phyloP scores from a whole-genome alignment of 2,797 vertebrate genomes.

The Oreochromis grahami region DNA sequence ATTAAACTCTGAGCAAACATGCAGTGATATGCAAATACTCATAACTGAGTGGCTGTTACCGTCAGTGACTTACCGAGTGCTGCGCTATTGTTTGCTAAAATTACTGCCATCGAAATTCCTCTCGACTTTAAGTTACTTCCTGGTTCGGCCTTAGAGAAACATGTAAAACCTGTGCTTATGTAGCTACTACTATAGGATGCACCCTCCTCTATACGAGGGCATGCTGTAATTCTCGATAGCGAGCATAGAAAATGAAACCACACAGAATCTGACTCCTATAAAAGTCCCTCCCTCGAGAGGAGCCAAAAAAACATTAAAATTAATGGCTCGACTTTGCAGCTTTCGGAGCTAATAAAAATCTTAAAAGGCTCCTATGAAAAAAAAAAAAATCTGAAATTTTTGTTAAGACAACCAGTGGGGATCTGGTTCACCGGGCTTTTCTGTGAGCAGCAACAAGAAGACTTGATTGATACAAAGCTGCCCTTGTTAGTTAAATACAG shows the following conservation, averaged over 20 bases:
- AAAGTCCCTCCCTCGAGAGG: not conserved
- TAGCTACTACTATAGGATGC: not conserved
- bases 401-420: not conserved
- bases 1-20: slow-evolving; percentile 6
- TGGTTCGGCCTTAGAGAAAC: not conserved
- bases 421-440: not conserved
- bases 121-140: not conserved
- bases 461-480: slow-evolving; percentile 1
- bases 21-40: slow-evolving; percentile 13
- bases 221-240: not conserved
- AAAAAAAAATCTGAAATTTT: not conserved
- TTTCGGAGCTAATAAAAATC: not conserved
- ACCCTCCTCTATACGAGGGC: not conserved
- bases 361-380: not conserved
- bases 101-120: not conserved
- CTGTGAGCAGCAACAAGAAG: not conserved
- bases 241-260: not conserved
- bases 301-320: not conserved
- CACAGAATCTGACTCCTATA: not conserved
- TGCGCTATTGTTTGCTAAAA: not conserved
- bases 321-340: not conserved
- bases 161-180: not conserved
- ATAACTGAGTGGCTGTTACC: not conserved
- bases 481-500: not conserved
- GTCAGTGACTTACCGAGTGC: not conserved